Evolutionary conservation across 2,797 vertebrate species (phyloP).

Genomic region (Parotocinclus haroldoi): DNA sequence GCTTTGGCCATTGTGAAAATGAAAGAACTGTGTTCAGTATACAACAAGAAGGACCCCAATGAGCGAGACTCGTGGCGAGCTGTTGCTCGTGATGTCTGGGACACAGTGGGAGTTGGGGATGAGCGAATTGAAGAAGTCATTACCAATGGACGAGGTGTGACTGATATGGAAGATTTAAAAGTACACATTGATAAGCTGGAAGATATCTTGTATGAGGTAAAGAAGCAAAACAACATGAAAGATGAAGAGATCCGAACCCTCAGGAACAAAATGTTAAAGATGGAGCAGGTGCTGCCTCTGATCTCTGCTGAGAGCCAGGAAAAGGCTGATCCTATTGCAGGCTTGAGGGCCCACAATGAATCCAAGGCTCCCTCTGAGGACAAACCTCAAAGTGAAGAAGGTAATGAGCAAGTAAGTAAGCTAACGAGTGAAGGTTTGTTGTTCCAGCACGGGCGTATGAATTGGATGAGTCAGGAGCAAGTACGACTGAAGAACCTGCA

Average conservation of each 20-base stretch:
- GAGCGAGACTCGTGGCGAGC: conserved; percentile 97
- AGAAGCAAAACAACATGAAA: conserved; percentile 97
- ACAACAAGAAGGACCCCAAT: conserved; percentile 95
- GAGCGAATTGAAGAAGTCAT: conserved; percentile 90
- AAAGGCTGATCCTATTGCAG: not conserved
- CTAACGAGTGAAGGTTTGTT: conserved; percentile 76
- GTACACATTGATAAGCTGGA: conserved; percentile 97
- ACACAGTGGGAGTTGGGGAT: conserved; percentile 94
- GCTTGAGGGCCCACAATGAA: conserved; percentile 53
- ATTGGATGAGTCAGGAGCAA: conserved; percentile 95
- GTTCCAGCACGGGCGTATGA: conserved; percentile 79
- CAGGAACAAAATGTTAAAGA: conserved; percentile 96
- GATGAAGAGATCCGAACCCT: conserved; percentile 94
- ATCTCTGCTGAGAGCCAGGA: conserved; percentile 71
- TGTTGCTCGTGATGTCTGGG: conserved; percentile 96
- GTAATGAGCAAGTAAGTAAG: conserved; percentile 70
- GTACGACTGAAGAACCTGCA: conserved; percentile 90
- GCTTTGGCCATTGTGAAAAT: conserved; percentile 97
- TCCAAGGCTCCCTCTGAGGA: conserved; percentile 55
- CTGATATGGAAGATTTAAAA: conserved; percentile 91
- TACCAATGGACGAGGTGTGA: conserved; percentile 68
- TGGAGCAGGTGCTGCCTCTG: conserved; percentile 95
- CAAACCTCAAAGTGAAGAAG: conserved; percentile 50
- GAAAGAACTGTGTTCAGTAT: conserved; percentile 95
- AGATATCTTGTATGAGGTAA: conserved; percentile 95